Evolutionary conservation across 2,888 invertebrate genomes (phyloP), one percentile per base, ranked within the genome.

Genomic region (Anticlea derivata): DNA sequence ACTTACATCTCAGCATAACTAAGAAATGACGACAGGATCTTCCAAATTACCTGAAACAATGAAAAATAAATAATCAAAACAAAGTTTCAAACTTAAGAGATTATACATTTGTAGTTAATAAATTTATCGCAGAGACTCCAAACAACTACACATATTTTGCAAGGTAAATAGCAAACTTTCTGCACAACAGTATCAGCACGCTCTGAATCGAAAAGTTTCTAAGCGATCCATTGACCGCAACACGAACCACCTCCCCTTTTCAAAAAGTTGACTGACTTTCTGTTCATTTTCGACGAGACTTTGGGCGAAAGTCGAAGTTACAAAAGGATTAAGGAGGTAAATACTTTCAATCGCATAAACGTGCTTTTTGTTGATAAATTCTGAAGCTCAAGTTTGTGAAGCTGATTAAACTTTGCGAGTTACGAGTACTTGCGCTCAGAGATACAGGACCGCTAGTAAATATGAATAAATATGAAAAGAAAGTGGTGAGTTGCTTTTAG

Each of bases 181-280:
- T 13, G 38, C 46, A 29, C 34, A 41, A 41, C 35, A 22, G 23
- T 23, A 30, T 24, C 23, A 24, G 5, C 22, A 6, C 23, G n/a
- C 8, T 29, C 5, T 40, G 22, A 33, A 34, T 34, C 22, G 23
- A 17, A 26, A 51, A 41, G 46, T 41, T 51, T 23, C 2, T 44
- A 30, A 53, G 33, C 41, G 39, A 44, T 54, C 38, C 45, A 44
- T 45, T 51, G 56, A 52, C 51, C 48, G 30, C 53, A 24, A 46
- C 43, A 31, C 50, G 30, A 45, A 50, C 37, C 47, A 49, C 48
- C 50, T 44, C 10, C 7, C 46, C 41, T 48, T n/a, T 59, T 53
- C 46, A 50, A 50, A 53, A 55, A 55, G 45, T 58, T 52, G 40
- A 5, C 37, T 31, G 29, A 38, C 47, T 47, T 49, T 41, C 17